Percentiles rank a stretch among this genome's conserved stretches.
phyloP scores from a whole-genome alignment of 2,797 vertebrate species.

The Pangasius macronema region DNA sequence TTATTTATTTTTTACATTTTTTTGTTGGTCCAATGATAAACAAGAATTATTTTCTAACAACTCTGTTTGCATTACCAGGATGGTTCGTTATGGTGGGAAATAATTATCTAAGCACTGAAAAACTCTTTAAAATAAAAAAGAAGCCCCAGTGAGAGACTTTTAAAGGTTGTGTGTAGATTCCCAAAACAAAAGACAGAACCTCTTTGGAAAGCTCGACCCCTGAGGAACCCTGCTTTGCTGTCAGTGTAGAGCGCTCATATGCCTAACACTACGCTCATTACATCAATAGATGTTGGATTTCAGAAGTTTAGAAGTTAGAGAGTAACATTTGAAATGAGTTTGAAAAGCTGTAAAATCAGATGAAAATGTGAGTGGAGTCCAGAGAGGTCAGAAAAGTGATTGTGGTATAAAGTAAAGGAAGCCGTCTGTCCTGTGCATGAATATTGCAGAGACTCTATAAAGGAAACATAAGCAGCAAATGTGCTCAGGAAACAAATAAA shows the following conservation, averaged over 20 bases:
- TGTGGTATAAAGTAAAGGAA: not conserved
- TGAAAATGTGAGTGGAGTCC: not conserved
- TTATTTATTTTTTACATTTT: not conserved
- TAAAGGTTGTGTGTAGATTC: not conserved
- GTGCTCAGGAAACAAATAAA: not conserved
- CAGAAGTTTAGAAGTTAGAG: not conserved
- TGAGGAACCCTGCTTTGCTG: not conserved
- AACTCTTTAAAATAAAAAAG: not conserved
- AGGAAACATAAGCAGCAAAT: not conserved
- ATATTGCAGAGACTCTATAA: constrained; percentile 5
- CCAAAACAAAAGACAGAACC: not conserved
- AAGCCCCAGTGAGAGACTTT: not conserved
- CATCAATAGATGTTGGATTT: not conserved
- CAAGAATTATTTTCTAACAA: not conserved
- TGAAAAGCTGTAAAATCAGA: too few species aligned
- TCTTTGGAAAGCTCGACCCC: not conserved
- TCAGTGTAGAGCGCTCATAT: too few species aligned
- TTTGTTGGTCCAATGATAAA: not conserved
- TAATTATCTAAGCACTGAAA: not conserved
- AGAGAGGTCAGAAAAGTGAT: not conserved
- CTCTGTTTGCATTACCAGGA: not conserved
- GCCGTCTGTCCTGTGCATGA: not conserved
- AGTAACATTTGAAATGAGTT: not conserved
- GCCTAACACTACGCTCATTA: not conserved
- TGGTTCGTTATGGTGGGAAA: not conserved